Evolutionary conservation across 2,797 vertebrate species (phyloP).

Genomic region (Rhinoraja longicauda): DNA sequence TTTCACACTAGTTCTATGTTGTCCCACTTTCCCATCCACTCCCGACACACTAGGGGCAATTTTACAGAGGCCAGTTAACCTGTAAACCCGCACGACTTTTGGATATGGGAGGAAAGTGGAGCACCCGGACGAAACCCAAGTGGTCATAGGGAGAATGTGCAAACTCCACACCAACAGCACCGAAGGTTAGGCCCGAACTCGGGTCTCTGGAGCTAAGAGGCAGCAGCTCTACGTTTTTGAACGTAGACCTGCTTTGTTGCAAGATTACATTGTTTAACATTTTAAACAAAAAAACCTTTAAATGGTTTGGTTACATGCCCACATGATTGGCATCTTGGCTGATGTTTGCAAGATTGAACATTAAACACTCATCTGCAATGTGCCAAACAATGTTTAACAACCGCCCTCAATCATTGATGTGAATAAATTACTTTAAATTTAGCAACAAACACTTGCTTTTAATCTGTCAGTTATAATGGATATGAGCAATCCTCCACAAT

Average conservation of each 20-base stretch:
- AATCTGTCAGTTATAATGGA: not conserved
- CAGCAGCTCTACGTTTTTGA: not conserved
- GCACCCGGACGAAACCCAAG: too few relatives aligned
- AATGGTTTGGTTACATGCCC: not conserved
- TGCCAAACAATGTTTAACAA: not conserved
- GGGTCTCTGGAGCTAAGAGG: too few relatives aligned
- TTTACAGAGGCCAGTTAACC: too few relatives aligned
- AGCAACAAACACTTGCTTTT: not conserved
- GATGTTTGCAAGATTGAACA: not conserved
- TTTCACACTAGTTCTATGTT: too few relatives aligned
- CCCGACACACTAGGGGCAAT: too few relatives aligned
- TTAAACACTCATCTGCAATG: not conserved
- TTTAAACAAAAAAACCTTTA: not conserved
- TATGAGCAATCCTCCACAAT: not conserved
- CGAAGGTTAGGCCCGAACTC: too few relatives aligned
- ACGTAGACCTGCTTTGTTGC: not conserved
- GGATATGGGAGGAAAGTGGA: too few relatives aligned
- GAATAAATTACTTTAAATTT: conserved; percentile 5
- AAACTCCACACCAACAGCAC: too few relatives aligned
- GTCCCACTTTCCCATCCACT: too few relatives aligned
- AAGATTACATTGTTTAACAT: not conserved
- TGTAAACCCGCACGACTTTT: too few relatives aligned
- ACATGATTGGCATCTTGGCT: conserved; percentile 11
- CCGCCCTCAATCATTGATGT: not conserved
- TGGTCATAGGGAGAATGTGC: too few relatives aligned